These are phyloP conservation scores for Limosa lapponica DNA, from an alignment of 2,797 vertebrate genomes.

Conservation along the genomic window DNA sequence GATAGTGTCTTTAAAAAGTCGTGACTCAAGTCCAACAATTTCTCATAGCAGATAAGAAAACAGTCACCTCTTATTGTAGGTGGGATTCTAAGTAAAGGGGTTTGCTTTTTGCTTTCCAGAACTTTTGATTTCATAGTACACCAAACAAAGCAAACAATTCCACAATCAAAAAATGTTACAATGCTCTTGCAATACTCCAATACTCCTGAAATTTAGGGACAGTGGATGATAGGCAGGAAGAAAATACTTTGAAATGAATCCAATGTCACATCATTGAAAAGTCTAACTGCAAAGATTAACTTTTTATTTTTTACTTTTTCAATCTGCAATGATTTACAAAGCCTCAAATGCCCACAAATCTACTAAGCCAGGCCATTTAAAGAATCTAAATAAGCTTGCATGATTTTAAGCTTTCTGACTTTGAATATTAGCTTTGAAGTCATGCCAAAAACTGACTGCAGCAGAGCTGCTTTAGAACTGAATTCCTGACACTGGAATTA, in stretches of 20 bases:
- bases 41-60: conserved; percentile 12
- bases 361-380: conserved; percentile 71
- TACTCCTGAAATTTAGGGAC: conserved; percentile 5
- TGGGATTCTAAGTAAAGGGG: background rate
- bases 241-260: conserved; percentile 61
- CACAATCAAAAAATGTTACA: background rate
- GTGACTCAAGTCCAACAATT: background rate
- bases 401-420: conserved; percentile 69
- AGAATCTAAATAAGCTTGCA: conserved; percentile 71
- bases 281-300: conserved; percentile 37
- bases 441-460: conserved; percentile 67
- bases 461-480: conserved; percentile 63
- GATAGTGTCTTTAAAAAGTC: background rate
- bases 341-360: conserved; percentile 64
- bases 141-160: background rate
- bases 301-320: conserved; percentile 25
- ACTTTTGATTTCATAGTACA: background rate
- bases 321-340: conserved; percentile 60
- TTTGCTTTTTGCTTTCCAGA: background rate
- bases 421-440: conserved; percentile 77
- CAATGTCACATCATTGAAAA: conserved; percentile 60
- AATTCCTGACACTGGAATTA: conserved; percentile 75
- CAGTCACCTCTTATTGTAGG: background rate
- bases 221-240: conserved; percentile 1
- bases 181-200: background rate